Evolutionary conservation across 2,797 vertebrate species (phyloP), one percentile per base, ranked within the genome.

Genomic region (Clarias platycephalus): DNA sequence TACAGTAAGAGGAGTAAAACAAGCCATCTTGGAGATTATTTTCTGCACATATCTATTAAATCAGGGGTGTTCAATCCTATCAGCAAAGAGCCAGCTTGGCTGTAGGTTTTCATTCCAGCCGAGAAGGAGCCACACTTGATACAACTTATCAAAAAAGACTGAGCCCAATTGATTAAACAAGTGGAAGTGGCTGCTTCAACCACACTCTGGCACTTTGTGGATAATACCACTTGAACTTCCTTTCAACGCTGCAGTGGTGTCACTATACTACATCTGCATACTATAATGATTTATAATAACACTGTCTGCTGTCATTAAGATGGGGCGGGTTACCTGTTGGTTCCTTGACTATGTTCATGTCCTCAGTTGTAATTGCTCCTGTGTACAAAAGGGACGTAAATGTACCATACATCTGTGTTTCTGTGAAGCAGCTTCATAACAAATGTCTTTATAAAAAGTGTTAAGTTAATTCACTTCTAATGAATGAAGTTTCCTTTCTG

Each of bases 151-250:
- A 31, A 55, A 74, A 63, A n/a, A 15, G 44, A 53, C 71, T 16
- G 53, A 74, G 71, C 44, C n/a, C 9, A 55, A 75, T 55, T 75
- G 72, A 75, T 55, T 75, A 28, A 75, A 75, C 26, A 31, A 75
- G 26, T 31, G 49, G 49, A 75, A 74, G 71, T 55, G 71, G n/a
- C 49, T 55, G 15, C 71, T 18, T 53, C n/a, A 18, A 49, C 71
- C 71, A 53, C 44, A 53, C 2, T 53, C 3, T 28, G 2, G n/a
- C 44, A 34, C 71, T 74, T 53, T 53, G 44, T 28, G 15, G n/a
- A 53, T 26, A 26, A 72, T 24, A n/a, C 34, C 37, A 6, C 24
- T 2, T 72, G 16, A 72, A 72, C 70, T n/a, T 49, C 24, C 24
- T 18, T 53, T 74, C 70, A 74, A 26, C 10, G 13, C 24, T 44